Evolutionary conservation across 2,888 invertebrate genomes (phyloP), one percentile per base, ranked within the genome.

Genomic region (Scrobipalpa costella): DNA sequence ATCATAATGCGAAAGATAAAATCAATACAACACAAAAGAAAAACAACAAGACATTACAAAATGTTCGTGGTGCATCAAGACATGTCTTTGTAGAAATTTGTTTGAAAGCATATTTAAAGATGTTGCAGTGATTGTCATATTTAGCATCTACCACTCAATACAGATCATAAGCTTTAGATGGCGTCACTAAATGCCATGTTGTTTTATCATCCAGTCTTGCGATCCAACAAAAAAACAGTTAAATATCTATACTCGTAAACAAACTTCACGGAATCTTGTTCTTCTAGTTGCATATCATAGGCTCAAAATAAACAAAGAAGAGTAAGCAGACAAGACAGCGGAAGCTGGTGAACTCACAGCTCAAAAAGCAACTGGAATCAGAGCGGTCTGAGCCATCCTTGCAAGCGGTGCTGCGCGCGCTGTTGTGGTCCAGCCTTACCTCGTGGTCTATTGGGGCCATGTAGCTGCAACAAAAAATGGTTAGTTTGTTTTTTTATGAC

Each of bases 281-380:
- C n/a, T n/a, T 15, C n/a, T 44, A 15, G 3, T 44, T n/a, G n/a
- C 44, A 6, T n/a, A 13, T 15, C n/a, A 5, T 19, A 1, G 1
- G 11, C 2, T 17, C 19, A 21, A 19, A 6, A 19, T 9, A 19
- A 50, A 50, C 0, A 5, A 11, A 17, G 21, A 19, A 44, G 44
- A 52, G 63, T 59, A 49, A 62, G 73, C 74, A 76, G 74, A 60
- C 64, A 40, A 59, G 50, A 52, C 50, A 49, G 50, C 19, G 50
- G 50, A 36, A 57, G 27, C 50, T 7, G 59, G 11, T 68, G 65
- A 76, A 90, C 91, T 90, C 88, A 91, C 91, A 91, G 85, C 90
- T 91, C 79, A 91, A 77, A 87, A 90, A 91, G 87, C 90, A 90
- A 85, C 90, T 91, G 75, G 90, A 90, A 71, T 88, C 91, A 79